These are phyloP conservation scores for Urocitellus parryii DNA, from an alignment of 2,113 vertebrate species.

Conservation along the genomic window DNA sequence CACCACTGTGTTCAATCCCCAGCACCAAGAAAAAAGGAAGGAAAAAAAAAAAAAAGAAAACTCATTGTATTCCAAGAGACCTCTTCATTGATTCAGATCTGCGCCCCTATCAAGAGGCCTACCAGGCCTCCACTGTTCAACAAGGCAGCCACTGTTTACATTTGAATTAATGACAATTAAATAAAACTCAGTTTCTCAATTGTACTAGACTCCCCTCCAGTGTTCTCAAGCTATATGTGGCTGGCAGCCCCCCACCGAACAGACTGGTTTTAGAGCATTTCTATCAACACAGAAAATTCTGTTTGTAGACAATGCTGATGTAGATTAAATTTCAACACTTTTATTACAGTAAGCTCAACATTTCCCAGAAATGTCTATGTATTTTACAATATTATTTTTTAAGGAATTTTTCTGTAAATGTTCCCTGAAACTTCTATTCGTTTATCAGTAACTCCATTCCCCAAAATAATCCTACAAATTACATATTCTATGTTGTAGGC, in stretches of 20 bases:
- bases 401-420: not conserved
- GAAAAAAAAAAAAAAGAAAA: not conserved
- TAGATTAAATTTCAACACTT: not conserved
- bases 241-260: not conserved
- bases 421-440: not conserved
- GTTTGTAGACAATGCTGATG: not conserved
- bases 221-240: not conserved
- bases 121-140: not conserved
- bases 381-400: not conserved
- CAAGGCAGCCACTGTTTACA: not conserved
- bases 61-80: not conserved
- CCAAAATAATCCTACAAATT: not conserved
- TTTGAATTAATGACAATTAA: constrained; percentile 35
- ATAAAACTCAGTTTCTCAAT: not conserved
- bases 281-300: not conserved
- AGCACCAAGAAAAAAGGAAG: too few species aligned
- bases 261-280: not conserved
- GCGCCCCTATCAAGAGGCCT: not conserved
- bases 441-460: not conserved
- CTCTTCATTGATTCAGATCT: not conserved
- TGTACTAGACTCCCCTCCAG: not conserved
- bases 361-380: not conserved
- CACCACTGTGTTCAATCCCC: too few species aligned
- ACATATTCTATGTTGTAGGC: not conserved
- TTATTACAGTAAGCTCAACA: not conserved